Evolutionary conservation across 2,797 vertebrate genomes (phyloP).

Genomic region (Sebastes hubbsi): DNA sequence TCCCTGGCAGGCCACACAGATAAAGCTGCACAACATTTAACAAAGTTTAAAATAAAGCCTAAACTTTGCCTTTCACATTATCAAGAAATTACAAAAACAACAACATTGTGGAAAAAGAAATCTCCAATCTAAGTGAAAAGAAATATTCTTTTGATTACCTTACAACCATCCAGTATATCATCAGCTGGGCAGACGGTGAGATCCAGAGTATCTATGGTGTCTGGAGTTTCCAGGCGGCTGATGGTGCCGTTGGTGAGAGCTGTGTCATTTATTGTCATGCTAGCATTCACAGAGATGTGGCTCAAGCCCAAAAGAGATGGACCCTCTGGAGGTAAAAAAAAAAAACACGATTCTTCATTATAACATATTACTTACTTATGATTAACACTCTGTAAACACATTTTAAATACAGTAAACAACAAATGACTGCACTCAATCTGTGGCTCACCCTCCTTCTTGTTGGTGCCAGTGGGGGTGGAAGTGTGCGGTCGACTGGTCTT

Average conservation of each 20-base stretch:
- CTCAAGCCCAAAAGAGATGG: conserved; percentile 90
- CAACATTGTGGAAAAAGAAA: not conserved
- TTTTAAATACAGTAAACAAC: not conserved
- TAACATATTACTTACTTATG: not conserved
- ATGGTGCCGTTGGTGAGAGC: conserved; percentile 78
- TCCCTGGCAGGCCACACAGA: conserved; percentile 90
- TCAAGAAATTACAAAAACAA: not conserved
- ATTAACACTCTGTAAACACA: not conserved
- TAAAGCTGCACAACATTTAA: conserved; percentile 83
- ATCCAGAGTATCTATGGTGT: conserved; percentile 89
- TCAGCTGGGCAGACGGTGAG: conserved; percentile 86
- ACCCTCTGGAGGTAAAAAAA: conserved; percentile 53
- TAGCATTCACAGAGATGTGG: conserved; percentile 90
- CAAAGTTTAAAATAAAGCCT: not conserved
- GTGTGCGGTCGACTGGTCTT: conserved; percentile 81
- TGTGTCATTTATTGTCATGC: conserved; percentile 88
- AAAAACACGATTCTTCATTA: not conserved
- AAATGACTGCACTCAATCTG: not conserved
- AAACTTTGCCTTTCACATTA: not conserved
- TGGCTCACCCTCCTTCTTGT: conserved; percentile 82
- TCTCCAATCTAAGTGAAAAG: not conserved
- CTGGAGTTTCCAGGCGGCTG: conserved; percentile 84
- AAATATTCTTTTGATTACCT: conserved; percentile 74
- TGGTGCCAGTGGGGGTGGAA: conserved; percentile 88
- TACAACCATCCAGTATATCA: conserved; percentile 94